phyloP scores from a whole-genome alignment of 2,797 vertebrate genomes.

The Philypnodon macrostomus region DNA sequence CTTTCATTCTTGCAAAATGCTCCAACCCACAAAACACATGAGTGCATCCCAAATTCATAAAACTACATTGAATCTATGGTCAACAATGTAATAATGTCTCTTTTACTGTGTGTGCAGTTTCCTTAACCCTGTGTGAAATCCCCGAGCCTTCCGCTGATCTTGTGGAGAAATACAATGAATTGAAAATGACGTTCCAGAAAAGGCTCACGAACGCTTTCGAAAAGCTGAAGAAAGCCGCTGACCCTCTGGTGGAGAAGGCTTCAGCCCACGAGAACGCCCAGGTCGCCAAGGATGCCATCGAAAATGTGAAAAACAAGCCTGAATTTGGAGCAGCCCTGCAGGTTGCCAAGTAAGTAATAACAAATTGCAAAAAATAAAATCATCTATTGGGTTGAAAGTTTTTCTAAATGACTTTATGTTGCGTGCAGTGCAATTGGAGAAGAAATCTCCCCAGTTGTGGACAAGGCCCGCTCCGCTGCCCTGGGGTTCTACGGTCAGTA shows the following conservation, averaged over 20 bases:
- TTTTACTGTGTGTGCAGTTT: constrained; percentile 53
- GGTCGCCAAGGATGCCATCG: not conserved
- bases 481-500: constrained; percentile 64
- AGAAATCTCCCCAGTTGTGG: constrained; percentile 55
- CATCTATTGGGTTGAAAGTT: not conserved
- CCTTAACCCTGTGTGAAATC: constrained; percentile 60
- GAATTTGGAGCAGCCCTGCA: constrained; percentile 30
- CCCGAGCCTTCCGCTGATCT: constrained; percentile 63
- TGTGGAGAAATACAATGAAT: constrained; percentile 49
- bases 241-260: not conserved
- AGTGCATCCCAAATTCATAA: not conserved
- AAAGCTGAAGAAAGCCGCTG: not conserved
- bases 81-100: not conserved
- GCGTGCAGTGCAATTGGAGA: constrained; percentile 45
- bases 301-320: constrained; percentile 16
- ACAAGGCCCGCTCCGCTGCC: constrained; percentile 34
- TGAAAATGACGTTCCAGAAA: constrained; percentile 51
- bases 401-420: not conserved
- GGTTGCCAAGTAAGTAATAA: constrained; percentile 12
- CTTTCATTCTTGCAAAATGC: too few species aligned
- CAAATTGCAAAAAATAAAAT: not conserved
- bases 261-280: not conserved
- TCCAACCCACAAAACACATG: too few species aligned
- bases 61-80: not conserved
- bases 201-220: constrained; percentile 39